Percentiles rank a stretch among this genome's conserved stretches.
Conservation (phyloP, 2,797 vertebrate genomes). For the Vespertilio murinus region DNA sequence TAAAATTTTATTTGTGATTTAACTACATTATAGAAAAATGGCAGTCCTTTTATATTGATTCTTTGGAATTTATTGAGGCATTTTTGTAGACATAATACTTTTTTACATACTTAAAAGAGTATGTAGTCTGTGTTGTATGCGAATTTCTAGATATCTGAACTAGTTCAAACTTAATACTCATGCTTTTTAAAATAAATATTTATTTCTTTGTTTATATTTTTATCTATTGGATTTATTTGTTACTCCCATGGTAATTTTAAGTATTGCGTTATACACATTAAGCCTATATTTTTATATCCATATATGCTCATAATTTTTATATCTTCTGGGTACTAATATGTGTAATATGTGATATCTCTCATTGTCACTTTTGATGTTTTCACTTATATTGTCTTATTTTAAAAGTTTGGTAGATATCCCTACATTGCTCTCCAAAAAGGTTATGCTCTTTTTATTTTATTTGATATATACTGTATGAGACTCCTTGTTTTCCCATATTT, state of each 20-base stretch:
- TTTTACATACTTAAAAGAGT: neutral
- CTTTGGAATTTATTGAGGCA: neutral
- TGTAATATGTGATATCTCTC: neutral
- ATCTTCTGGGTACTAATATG: neutral
- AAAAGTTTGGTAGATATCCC: neutral
- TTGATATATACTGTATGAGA: neutral
- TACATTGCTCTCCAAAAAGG: neutral
- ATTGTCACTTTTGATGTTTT: neutral
- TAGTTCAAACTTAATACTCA: neutral
- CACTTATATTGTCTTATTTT: conserved; percentile 30
- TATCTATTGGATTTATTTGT: neutral
- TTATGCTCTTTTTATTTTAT: neutral
- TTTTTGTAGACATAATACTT: neutral
- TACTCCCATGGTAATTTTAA: conserved; percentile 21
- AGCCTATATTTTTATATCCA: neutral
- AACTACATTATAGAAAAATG: neutral
- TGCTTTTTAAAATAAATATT: neutral
- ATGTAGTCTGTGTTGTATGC: neutral
- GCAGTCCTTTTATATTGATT: neutral
- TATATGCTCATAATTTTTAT: neutral
- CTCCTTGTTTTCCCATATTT: neutral
- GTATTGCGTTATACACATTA: neutral
- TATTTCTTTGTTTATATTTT: conserved; percentile 37
- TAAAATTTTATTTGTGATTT: conserved; percentile 12
- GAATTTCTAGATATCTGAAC: neutral